Base-by-base conservation (phyloP, 2,888 invertebrate genomes). In the Atethmia centrago region DNA sequence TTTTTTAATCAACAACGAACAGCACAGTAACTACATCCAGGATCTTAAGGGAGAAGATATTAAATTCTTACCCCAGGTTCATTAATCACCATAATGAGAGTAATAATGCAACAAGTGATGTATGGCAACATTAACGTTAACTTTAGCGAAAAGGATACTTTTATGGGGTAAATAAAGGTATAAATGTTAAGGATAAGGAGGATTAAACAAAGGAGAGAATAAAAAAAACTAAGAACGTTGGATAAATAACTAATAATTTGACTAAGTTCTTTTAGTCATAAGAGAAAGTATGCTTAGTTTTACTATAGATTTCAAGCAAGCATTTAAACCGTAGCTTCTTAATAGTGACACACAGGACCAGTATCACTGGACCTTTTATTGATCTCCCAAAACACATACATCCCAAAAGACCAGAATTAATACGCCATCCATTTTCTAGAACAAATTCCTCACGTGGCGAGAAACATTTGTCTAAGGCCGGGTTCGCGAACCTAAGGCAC, bases 41-140 rank as follows among this genome's bases (percentile, higher is more conserved):
- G 51, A 56, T 28, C 77, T 67, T 71, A 51, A 64, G 47, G 14
- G 21, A 36, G 71, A 61, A 47, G 51, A 74, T 79, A 85, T 85
- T 83, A 80, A 80, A 85, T 83, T 85, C 74, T 71, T 63, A 59
- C 55, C 59, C 56, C 10, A 56, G 47, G n/a, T 59, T n/a, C 72
- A 77, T 85, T 74, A 64, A 74, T 83, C 74, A 78, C 40, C 21
- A 47, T 25, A 73, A 77, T 65, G 83, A 61, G 64, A 62, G 83
- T 61, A 82, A 80, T 82, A 82, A 84, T 77, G 64, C 69, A 75
- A 56, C 69, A 71, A 73, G 76, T 85, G 66, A 85, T 71, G 70
- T 75, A 71, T 71, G 59, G 31, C 53, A 31, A 64, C 65, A 82
- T 85, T 71, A 75, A 65, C 36, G 59, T 9, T 40, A 63, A 77